Conservation (phyloP, 2,113 vertebrate species). For the Chloropsis hardwickii region DNA sequence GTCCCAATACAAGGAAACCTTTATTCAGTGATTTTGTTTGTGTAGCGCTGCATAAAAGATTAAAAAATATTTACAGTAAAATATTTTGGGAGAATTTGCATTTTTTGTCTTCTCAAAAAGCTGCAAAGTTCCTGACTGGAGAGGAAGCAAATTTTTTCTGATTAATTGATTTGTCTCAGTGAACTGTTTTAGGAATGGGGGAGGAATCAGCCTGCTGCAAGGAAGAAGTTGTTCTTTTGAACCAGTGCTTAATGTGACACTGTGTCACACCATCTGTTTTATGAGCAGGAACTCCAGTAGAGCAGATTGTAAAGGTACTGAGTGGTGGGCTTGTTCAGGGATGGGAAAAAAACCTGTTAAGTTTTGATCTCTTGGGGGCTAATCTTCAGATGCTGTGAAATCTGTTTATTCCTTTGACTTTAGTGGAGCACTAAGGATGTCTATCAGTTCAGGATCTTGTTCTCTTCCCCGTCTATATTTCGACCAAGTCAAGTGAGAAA, state of each 20-base stretch:
- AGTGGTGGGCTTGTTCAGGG: neutral
- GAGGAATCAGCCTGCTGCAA: neutral
- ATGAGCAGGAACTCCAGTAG: neutral
- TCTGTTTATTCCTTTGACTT: neutral
- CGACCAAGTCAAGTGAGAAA: neutral
- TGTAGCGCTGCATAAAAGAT: neutral
- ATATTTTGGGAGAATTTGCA: neutral
- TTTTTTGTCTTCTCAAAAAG: neutral
- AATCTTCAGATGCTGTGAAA: neutral
- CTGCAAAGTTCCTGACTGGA: neutral
- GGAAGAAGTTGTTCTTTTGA: neutral
- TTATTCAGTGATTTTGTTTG: neutral
- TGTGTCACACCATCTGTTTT: neutral
- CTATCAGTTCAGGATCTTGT: neutral
- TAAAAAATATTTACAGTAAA: neutral
- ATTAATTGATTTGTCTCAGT: neutral
- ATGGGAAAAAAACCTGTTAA: neutral
- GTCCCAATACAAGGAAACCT: neutral
- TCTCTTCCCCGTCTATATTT: neutral
- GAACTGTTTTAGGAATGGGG: neutral
- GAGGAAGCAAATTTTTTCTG: neutral
- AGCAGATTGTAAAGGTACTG: neutral
- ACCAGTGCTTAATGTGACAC: neutral
- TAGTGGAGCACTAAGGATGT: neutral
- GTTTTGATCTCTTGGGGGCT: neutral